Evolutionary conservation across 1,140 invertebrate species (phyloP), one percentile per base, ranked within the genome.

Genomic region (Berghia stephanieae): DNA sequence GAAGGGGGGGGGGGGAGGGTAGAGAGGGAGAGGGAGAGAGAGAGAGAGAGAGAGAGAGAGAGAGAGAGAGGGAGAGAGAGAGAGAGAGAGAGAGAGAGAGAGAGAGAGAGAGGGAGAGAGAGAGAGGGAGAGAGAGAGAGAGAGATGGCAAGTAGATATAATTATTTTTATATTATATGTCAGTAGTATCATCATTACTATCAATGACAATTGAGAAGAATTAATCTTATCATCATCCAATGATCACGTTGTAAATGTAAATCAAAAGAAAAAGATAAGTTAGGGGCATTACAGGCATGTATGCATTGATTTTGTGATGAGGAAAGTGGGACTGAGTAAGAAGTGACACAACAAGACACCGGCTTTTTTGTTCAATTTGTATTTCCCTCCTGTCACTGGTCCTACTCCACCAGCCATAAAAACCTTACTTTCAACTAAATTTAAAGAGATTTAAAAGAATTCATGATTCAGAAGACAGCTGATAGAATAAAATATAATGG

Each of bases 1-100:
- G 57, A 60, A 34, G 52, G 75, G 40, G 66, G 57, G 46, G 78
- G 69, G 13, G 36, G 74, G 60, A n/a, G 46, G 78, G 8, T 73
- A 67, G 3, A 69, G 77, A 46, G 77, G 77, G 2, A 10, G 34
- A 60, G 67, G 60, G 36, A 52, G 69, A 43, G 18, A 60, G 38
- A 36, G 73, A 24, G 44, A 55, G n/a, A 60, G 42, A 40, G 55
- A 75, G 34, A 75, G 34, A 34, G 34, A 34, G 34, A n/a, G 34
- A 34, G 34, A 34, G 34, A 34, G 34, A 34, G n/a, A 5, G 57
- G 6, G 57, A n/a, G n/a, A n/a, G n/a, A 8, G n/a, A n/a, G n/a
- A n/a, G n/a, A n/a, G 57, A n/a, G 34, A n/a, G n/a, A 31, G 72
- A 60, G 76, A 68, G 57, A 68, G 79, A 49, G 24, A 38, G 44